Base-by-base conservation (phyloP, 2,888 invertebrate genomes). In the Malachius bipustulatus region DNA sequence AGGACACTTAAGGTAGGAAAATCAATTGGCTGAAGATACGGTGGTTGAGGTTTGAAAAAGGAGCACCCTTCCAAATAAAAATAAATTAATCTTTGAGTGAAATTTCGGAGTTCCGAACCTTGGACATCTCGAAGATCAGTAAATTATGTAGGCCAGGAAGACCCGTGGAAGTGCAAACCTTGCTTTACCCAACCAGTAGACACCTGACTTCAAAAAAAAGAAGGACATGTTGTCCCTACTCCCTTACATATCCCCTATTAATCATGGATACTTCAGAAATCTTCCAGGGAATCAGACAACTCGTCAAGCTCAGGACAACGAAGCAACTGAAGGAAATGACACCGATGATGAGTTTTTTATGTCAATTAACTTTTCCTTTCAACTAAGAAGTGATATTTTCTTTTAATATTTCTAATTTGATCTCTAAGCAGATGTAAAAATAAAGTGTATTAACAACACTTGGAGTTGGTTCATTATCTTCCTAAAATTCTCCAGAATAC, bases 381-480 rank as follows among this genome's bases (percentile, higher is more conserved):
- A 29, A 29, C 29, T 29, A 29, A 29, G 29, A 29, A 11, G 29
- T 29, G 29, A 4, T 29, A 29, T 29, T 29, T 29, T 29, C 29
- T 29, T 15, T 32, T 32, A 32, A 32, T 16, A 16, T 32, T 13
- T 15, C 9, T 32, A 10, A 16, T 32, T 32, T 32, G 19, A 8
- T 32, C 19, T 16, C 15, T 15, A 32, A 32, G 19, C 19, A 32
- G 32, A 16, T 32, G 32, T 32, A 32, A 9, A 32, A 32, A 32
- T 32, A 32, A 32, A 32, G 32, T 15, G 32, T n/a, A n/a, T n/a
- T n/a, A n/a, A n/a, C n/a, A n/a, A n/a, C n/a, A n/a, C n/a, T n/a
- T n/a, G n/a, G n/a, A 32, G 32, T 32, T 32, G 16, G 32, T 32
- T 32, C 15, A 32, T 32, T 32, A 32, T 16, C 32, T 32, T 32